phyloP scores from a whole-genome alignment of 2,797 vertebrate species.

The Sebastes diploproa region DNA sequence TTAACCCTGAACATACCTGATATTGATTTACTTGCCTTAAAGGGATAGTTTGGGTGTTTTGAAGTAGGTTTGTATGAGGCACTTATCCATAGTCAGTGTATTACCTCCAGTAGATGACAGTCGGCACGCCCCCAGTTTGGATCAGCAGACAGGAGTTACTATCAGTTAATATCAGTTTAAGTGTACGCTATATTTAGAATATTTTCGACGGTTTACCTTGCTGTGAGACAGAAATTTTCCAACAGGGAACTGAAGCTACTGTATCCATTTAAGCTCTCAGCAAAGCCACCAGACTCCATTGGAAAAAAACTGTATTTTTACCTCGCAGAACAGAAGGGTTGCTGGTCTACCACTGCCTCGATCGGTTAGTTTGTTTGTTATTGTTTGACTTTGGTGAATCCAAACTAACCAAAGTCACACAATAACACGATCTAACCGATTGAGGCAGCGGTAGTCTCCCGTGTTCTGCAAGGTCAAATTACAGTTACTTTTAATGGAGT shows the following conservation, averaged over 20 bases:
- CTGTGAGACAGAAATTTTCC: no score
- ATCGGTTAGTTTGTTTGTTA: neutral
- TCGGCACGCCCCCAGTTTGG: neutral
- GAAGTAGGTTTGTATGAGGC: neutral
- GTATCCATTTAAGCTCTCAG: no score
- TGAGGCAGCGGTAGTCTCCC: neutral
- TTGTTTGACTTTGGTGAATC: neutral
- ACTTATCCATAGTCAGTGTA: neutral
- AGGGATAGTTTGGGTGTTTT: no score
- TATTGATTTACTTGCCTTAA: neutral
- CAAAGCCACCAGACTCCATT: no score
- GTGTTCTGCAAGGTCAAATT: neutral
- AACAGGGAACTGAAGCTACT: no score
- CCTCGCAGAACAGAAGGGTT: no score
- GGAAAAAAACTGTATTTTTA: no score
- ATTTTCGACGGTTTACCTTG: no score
- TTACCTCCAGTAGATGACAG: neutral
- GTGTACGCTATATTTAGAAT: no score
- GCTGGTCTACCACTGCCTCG: no score
- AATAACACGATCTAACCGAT: neutral
- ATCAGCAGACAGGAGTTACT: neutral
- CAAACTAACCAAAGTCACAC: neutral
- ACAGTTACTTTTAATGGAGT: neutral
- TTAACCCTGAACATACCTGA: neutral
- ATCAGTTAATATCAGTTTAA: no score